Base-by-base conservation (phyloP, 2,888 invertebrate genomes). In the Drosophila conformis region DNA sequence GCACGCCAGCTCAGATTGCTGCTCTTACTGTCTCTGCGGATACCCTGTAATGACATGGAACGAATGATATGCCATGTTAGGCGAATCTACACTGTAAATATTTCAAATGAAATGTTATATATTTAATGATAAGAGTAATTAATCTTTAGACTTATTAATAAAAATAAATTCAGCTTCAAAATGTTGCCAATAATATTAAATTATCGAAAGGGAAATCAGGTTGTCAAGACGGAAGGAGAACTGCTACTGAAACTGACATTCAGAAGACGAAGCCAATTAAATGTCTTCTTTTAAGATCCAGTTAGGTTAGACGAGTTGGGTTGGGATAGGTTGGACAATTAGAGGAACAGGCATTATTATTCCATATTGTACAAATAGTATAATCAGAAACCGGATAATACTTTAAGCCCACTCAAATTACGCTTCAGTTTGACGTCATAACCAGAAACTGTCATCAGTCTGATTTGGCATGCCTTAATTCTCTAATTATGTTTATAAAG, bases 21-120 rank as follows among this genome's bases (percentile, higher is more conserved):
- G 36, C 15, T 35, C 29, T 66, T 4, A 25, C 56, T 5, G 53
- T 13, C 54, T 29, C 4, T 18, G 15, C 15, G 25, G 15, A 59
- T 69, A 59, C 68, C 42, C 69, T 68, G 48, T n/a, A 40, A 13
- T 3, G 27, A 6, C 15, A 15, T 1, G 7, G n/a, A 11, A 7
- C 11, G 15, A 36, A 7, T 15, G 15, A 36, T 13, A 10, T 27
- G 40, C 7, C 18, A 15, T 11, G 5, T 25, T 21, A 25, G 2
- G 33, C 13, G 13, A 21, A 21, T 21, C 13, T 7, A 3, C 21
- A 21, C 21, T 13, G 13, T 2, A 13, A 46, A 13, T 46, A 21
- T 21, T 11, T 3, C 21, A n/a, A 6, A 21, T 3, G 1, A 21
- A 8, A 8, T 18, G 3, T 8, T 38, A 35, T 18, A 18, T 38